A percentile compares a stretch with the other conserved stretches of the same genome.
Evolutionary conservation across 1,140 invertebrate species (phyloP).

Genomic region (Atta colombica): DNA sequence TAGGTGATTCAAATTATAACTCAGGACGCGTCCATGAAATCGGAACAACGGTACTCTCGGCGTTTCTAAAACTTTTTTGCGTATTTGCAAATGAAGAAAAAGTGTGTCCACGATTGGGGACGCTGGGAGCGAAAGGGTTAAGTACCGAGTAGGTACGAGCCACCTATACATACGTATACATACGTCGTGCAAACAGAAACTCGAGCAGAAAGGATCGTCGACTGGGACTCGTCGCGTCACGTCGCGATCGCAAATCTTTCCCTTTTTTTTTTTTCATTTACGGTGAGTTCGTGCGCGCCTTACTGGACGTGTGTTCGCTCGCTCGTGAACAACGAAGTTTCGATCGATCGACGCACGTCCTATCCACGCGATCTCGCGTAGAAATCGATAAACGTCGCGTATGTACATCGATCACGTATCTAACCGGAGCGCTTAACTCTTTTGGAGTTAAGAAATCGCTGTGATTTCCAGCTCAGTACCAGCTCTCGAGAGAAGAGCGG

Average conservation of each 20-base stretch:
- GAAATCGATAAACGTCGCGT: slow-evolving; percentile 74
- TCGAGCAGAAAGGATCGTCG: slow-evolving; percentile 29
- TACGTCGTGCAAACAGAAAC: slow-evolving; percentile 32
- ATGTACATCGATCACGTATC: slow-evolving; percentile 72
- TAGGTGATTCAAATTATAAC: not conserved
- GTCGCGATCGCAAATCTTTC: slow-evolving; percentile 51
- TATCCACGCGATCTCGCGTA: slow-evolving; percentile 65
- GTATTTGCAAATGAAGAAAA: slow-evolving; percentile 50
- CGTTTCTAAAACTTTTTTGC: slow-evolving; percentile 15
- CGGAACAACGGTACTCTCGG: slow-evolving; percentile 23
- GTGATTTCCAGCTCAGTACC: slow-evolving; percentile 50
- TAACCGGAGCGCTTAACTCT: slow-evolving; percentile 70
- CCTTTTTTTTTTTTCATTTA: slow-evolving; percentile 1
- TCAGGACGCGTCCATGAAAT: not conserved
- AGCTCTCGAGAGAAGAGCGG: slow-evolving; percentile 22
- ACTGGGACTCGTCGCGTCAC: slow-evolving; percentile 34
- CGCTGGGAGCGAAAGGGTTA: slow-evolving; percentile 34
- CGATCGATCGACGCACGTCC: slow-evolving; percentile 65
- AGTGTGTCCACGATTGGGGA: slow-evolving; percentile 20
- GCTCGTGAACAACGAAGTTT: slow-evolving; percentile 50
- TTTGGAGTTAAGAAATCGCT: slow-evolving; percentile 73
- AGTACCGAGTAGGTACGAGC: not conserved
- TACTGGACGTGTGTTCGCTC: not conserved
- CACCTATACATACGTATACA: not conserved
- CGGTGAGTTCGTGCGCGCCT: slow-evolving; percentile 26